Evolutionary conservation across 23 tunicate species (phyloP), one percentile per base, ranked within the genome.

Genomic region (Aplidium turbinatum): DNA sequence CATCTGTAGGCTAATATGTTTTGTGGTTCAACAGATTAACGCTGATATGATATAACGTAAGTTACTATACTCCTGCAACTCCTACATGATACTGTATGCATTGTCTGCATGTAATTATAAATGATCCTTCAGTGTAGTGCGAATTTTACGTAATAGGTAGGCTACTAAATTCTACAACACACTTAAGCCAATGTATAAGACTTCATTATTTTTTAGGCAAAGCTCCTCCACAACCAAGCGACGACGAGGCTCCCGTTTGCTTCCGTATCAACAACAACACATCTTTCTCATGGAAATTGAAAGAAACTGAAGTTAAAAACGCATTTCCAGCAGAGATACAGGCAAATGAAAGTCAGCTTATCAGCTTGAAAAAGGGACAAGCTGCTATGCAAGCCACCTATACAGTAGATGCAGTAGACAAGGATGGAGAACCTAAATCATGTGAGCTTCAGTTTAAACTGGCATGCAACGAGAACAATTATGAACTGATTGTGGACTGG

Each of bases 321-420:
- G 29, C 61, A 18, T 73, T 75, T 34, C 78, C 89, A 3, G 76
- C 53, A 21, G 66, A 63, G 30, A 38, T 73, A 21, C 62, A 70
- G 27, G 53, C 76, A 2, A 54, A 64, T 13, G 89, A 64, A 39
- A 83, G 60, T 62, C 60, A 63, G 33, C 48, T 51, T 6, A 38
- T 66, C 4, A 52, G 35, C 22, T 13, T 78, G 47, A 19, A 36
- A 6, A 31, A 55, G 7, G 16, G 23, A 29, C 52, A 55, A 23
- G 65, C 29, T 26, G 35, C 52, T 4, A 28, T n/a, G 19, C 31
- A 57, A 33, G 65, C 48, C 28, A 56, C 47, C 18, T 56, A 57
- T 23, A 6, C 25, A 25, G 38, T 55, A 18, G 50, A 55, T 4
- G 26, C 56, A 6, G 33, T 47, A 33, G 33, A 29, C 18, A 16